Percentiles rank a stretch among this genome's conserved stretches.
Evolutionary conservation across 92 coral and sea anemone species (phyloP).

Genomic region (Phenganax stokvisi): DNA sequence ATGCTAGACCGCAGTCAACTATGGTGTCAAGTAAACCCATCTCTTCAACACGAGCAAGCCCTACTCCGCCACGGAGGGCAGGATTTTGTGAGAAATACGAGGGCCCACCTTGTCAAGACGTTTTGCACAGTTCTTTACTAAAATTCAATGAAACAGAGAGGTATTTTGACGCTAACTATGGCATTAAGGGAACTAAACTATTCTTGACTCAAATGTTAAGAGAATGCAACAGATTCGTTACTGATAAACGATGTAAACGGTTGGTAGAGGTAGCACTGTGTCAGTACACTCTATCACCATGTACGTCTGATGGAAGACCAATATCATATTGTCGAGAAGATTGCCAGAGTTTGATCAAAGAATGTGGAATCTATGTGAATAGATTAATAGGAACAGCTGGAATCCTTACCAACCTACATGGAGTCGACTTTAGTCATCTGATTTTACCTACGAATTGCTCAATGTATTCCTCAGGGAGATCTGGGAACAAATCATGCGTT

Average conservation of each 20-base stretch:
- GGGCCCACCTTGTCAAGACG: slow-evolving; percentile 1
- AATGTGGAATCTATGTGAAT: slow-evolving; percentile 54
- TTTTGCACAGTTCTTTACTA: not conserved
- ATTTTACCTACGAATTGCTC: slow-evolving; percentile 71
- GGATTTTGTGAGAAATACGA: slow-evolving; percentile 25
- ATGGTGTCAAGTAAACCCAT: too few relatives aligned
- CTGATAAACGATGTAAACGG: slow-evolving; percentile 31
- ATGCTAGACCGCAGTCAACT: too few relatives aligned
- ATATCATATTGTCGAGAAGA: slow-evolving; percentile 70
- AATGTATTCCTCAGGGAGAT: slow-evolving; percentile 42
- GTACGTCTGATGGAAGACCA: slow-evolving; percentile 48
- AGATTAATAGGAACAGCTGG: slow-evolving; percentile 71
- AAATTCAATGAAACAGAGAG: slow-evolving; percentile 16
- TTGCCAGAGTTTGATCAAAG: slow-evolving; percentile 59
- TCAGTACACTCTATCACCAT: slow-evolving; percentile 64
- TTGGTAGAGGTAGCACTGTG: slow-evolving; percentile 49
- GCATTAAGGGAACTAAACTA: not conserved
- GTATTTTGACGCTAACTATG: slow-evolving; percentile 22
- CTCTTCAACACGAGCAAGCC: not conserved
- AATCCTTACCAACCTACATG: slow-evolving; percentile 37
- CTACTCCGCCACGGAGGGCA: not conserved
- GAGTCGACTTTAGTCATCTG: slow-evolving; percentile 60
- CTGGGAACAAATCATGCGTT: slow-evolving; percentile 50
- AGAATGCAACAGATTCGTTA: not conserved
- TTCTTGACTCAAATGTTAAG: not conserved